These are phyloP conservation scores for Clinocottus analis DNA, from an alignment of 2,113 vertebrate genomes.

Conservation along the genomic window DNA sequence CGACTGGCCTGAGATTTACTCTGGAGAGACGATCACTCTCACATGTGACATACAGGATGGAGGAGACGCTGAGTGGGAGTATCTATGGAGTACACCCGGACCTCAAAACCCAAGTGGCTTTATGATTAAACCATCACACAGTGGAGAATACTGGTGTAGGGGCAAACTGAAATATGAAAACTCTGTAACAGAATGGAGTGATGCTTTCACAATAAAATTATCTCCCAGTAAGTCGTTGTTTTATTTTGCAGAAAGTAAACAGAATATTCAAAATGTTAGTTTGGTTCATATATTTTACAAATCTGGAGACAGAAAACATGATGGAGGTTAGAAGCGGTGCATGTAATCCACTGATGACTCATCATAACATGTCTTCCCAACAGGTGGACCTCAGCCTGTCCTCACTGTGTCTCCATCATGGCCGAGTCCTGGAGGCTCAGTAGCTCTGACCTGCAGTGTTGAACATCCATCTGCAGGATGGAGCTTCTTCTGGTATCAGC, in stretches of 20 bases:
- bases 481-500: slow-evolving; percentile 57
- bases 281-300: neutral
- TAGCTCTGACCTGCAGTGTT: slow-evolving; percentile 61
- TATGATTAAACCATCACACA: neutral
- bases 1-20: slow-evolving; percentile 16
- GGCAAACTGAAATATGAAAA: neutral
- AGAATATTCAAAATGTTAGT: neutral
- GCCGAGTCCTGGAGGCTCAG: slow-evolving; percentile 59
- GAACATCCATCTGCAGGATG: slow-evolving; percentile 27
- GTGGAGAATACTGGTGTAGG: neutral
- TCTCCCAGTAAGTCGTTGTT: neutral
- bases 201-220: neutral
- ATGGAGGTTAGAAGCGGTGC: too few species aligned
- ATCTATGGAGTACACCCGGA: neutral
- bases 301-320: too few species aligned
- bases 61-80: slow-evolving; percentile 2
- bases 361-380: too few species aligned
- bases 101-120: too few species aligned
- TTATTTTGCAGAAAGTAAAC: neutral
- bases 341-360: too few species aligned
- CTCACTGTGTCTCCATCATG: slow-evolving; percentile 52
- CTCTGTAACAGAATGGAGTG: slow-evolving; percentile 1
- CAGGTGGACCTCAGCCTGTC: neutral
- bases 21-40: neutral
- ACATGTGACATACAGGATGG: neutral